Evolutionary conservation across 2,888 invertebrate species (phyloP), one percentile per base, ranked within the genome.

Genomic region (Zonitis immaculata): DNA sequence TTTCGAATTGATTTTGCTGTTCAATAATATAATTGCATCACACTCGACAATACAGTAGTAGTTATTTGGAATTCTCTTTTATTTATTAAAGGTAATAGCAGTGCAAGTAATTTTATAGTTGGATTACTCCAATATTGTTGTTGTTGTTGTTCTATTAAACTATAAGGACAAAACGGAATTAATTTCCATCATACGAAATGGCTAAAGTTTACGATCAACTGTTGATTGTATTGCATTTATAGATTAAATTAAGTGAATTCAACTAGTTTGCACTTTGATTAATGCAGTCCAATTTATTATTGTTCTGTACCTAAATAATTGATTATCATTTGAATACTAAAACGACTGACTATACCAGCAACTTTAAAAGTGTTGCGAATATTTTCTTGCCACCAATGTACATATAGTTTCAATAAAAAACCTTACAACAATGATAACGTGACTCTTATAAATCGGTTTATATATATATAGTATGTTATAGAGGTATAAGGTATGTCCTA

Each of bases 381-480:
- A 11, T n/a, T 18, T 9, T 9, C 11, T 61, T 62, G 61, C 63
- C 60, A 46, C 43, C 47, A 48, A 35, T 30, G 51, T 39, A n/a
- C n/a, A n/a, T n/a, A n/a, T 46, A 50, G 42, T 53, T 54, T 25
- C 32, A 28, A 56, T 54, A 66, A 67, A 69, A 67, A 63, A 57
- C 50, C 54, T 8, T 46, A 51, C 65, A 68, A 69, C 70, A 70
- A 69, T 69, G 70, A 69, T 68, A 69, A 63, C 70, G 69, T 70
- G 70, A 69, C 69, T 62, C 59, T 63, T 57, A 65, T 70, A 70
- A 70, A 70, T 70, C 67, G 67, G 64, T 64, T 50, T 66, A 63
- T 66, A 68, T 69, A 70, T 68, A 67, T 39, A 20, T 35, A 22
- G 22, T 22, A 22, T 22, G 22, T 3, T 22, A 5, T 66, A 63